Percentiles rank a stretch among this genome's conserved stretches.
Conservation (phyloP, 2,113 vertebrate genomes). For the Sylvilagus bachmani region DNA sequence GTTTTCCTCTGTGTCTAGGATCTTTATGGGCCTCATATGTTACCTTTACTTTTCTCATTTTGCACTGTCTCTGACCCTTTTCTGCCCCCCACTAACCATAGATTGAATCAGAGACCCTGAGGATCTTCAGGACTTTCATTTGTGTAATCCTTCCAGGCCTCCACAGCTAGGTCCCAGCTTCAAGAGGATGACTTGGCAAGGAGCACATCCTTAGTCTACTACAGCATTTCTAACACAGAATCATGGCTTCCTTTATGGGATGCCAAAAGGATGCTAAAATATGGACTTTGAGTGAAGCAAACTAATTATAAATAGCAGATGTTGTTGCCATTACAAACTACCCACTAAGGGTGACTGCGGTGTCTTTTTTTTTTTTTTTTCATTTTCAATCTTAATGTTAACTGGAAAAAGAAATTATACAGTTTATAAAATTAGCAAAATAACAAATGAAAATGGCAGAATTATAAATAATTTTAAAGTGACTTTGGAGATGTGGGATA, state of each 20-base stretch:
- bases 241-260: not conserved
- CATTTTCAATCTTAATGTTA: not conserved
- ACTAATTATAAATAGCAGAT: not conserved
- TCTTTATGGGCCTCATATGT: not conserved
- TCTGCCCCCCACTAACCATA: not conserved
- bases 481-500: not conserved
- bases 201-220: not conserved
- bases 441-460: not conserved
- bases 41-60: not conserved
- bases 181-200: not conserved
- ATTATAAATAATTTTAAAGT: not conserved
- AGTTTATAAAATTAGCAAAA: conserved; percentile 6
- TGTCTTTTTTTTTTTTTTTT: not conserved
- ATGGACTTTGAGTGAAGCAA: not conserved
- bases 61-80: not conserved
- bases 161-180: not conserved
- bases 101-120: not conserved
- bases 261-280: not conserved
- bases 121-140: not conserved
- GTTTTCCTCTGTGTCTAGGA: not conserved
- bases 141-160: rapidly evolving
- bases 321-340: not conserved
- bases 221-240: not conserved
- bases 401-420: not conserved
- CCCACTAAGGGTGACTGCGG: not conserved